Conservation (phyloP, 2,888 invertebrate genomes). For the Schrankia costaestrigalis region DNA sequence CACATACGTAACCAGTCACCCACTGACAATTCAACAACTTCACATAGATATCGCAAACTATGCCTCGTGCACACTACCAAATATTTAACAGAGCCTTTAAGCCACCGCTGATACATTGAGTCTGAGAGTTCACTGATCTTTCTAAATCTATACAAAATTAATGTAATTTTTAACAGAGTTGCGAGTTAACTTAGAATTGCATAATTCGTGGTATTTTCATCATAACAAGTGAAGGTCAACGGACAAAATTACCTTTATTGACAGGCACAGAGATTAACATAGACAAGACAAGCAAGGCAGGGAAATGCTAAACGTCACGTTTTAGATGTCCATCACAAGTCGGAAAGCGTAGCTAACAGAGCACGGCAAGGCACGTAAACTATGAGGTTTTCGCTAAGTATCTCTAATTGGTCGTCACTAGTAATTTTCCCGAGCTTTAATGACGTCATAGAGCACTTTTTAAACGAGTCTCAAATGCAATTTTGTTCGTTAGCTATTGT, state of each 20-base stretch:
- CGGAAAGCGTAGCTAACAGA: conserved; percentile 21
- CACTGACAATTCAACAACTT: conserved; percentile 13
- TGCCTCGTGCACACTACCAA: conserved; percentile 24
- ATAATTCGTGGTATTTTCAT: conserved; percentile 22
- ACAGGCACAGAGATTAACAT: conserved; percentile 33
- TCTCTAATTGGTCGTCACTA: conserved; percentile 33
- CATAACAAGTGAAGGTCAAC: conserved; percentile 9
- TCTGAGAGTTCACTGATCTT: too few relatives aligned
- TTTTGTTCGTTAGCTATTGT: conserved; percentile 7
- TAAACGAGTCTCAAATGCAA: conserved; percentile 10
- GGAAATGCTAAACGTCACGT: conserved; percentile 34
- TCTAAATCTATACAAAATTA: too few relatives aligned
- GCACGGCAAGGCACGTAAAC: conserved; percentile 22
- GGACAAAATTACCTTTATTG: conserved; percentile 28
- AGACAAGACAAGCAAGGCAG: conserved; percentile 27
- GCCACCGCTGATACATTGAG: too few relatives aligned
- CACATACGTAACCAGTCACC: conserved; percentile 52
- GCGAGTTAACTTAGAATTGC: too few relatives aligned
- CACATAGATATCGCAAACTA: conserved; percentile 23
- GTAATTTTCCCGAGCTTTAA: conserved; percentile 14
- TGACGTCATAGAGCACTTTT: conserved; percentile 16
- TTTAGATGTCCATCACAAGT: conserved; percentile 28
- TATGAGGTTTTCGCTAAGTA: conserved; percentile 23
- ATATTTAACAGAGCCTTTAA: too few relatives aligned
- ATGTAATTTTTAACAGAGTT: too few relatives aligned